Evolutionary conservation across 2,797 vertebrate species (phyloP).

Genomic region (Chaetodon trifasciatus): DNA sequence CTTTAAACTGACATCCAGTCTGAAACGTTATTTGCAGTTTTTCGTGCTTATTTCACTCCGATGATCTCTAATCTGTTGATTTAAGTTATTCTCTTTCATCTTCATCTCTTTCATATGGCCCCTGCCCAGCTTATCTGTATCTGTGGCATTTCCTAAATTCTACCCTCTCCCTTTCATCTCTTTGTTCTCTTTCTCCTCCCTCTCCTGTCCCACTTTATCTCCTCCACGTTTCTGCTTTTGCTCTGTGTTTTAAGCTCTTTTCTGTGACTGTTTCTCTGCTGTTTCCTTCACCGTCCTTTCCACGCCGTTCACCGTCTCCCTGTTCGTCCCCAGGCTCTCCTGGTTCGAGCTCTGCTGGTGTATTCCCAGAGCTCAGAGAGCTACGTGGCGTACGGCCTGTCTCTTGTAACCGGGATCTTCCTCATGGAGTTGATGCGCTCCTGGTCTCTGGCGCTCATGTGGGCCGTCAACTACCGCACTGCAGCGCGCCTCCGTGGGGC

Average conservation of each 20-base stretch:
- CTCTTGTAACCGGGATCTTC: constrained; percentile 86
- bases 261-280: neutral
- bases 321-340: constrained; percentile 79
- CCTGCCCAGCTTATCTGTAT: constrained; percentile 26
- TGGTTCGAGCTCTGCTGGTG: constrained; percentile 87
- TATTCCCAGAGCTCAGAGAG: constrained; percentile 83
- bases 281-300: neutral
- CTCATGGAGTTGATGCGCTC: constrained; percentile 86
- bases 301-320: constrained; percentile 9
- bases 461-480: constrained; percentile 90
- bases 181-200: neutral
- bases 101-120: neutral
- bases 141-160: constrained; percentile 27
- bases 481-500: constrained; percentile 88
- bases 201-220: constrained; percentile 13
- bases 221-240: neutral
- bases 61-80: constrained; percentile 14
- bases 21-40: neutral
- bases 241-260: neutral
- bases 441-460: constrained; percentile 88
- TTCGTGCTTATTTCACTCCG: constrained; percentile 3
- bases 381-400: constrained; percentile 80
- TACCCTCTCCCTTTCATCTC: neutral
- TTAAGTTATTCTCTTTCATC: constrained; percentile 24
- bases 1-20: constrained; percentile 1